These are phyloP conservation scores for Aldrovandia affinis DNA, from an alignment of 2,797 vertebrate genomes.

Conservation along the genomic window DNA sequence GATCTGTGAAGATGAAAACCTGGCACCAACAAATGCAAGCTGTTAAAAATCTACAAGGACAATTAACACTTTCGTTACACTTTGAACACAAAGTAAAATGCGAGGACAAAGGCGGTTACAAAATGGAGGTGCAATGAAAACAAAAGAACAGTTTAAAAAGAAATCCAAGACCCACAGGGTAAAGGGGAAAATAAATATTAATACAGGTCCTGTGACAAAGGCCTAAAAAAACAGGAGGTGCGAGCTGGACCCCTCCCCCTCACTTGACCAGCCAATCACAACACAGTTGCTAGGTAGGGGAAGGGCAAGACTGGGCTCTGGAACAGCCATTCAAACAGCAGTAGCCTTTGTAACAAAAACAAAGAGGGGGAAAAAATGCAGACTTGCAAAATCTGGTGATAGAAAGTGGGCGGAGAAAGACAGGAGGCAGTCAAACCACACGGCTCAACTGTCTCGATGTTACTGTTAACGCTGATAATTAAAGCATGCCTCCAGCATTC, in stretches of 20 bases:
- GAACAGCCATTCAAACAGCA: slow-evolving; percentile 56
- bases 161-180: background rate
- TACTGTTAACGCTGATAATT: background rate
- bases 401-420: slow-evolving; percentile 51
- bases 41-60: background rate
- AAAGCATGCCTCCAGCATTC: background rate
- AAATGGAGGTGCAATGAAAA: no score
- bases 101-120: background rate
- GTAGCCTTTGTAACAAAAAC: slow-evolving; percentile 64
- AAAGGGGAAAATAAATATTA: slow-evolving; percentile 57
- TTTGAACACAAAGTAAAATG: background rate
- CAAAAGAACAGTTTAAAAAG: background rate
- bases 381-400: slow-evolving; percentile 52
- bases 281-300: slow-evolving; percentile 74
- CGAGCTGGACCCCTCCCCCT: slow-evolving; percentile 24
- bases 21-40: background rate
- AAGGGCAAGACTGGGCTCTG: slow-evolving; percentile 48
- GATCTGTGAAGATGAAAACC: background rate
- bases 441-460: background rate
- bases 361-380: slow-evolving; percentile 62
- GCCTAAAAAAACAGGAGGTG: slow-evolving; percentile 57
- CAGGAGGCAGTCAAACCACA: slow-evolving; percentile 40
- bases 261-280: slow-evolving; percentile 67
- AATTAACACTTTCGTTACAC: background rate
- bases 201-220: slow-evolving; percentile 61